Base-by-base conservation (phyloP, 2,797 vertebrate species). In the Typhlichthys subterraneus region DNA sequence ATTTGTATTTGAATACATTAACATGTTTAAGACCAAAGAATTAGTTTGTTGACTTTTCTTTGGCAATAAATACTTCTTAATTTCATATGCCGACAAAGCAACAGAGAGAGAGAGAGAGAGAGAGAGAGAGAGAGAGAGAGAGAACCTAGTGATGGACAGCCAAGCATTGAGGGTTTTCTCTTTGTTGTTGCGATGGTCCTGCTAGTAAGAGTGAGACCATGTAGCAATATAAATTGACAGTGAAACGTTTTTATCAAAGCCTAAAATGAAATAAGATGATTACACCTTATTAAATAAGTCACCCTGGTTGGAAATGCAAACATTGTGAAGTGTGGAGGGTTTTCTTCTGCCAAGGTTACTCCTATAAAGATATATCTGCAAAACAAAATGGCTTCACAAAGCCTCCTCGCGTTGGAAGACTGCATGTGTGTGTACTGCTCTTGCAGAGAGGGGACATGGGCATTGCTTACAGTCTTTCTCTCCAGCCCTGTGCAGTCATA, bases 391-490 rank as follows among this genome's bases (percentile, higher is more conserved):
- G 53, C 50, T 68, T 46, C 62, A 57, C 51, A 57, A 61, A 59
- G 69, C 73, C 69, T 76, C 60, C 53, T 70, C 69, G 15, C 51
- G 57, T 67, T 59, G 72, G 68, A 63, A 12, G 7, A 47, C 15
- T 14, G 8, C 23, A 23, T 23, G 23, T 23, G 23, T 3, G 2
- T 17, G 50, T 64, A 61, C 58, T 75, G 53, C 65, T 61, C 65
- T 72, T 52, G 51, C 66, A 72, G 65, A 82, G 76, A 83, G 76
- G 70, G 63, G 53, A 70, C 15, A 17, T 68, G 62, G 53, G 45
- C 59, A 69, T 72, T 45, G 59, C 57, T 63, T 58, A 9, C 33
- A 38, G 7, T 65, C 31, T 63, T 70, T 79, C 63, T 71, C 53
- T 60, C 57, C 50, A 57, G 49, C 67, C 51, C 0, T 13, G 63